A percentile compares a stretch with the other conserved stretches of the same genome.
Conservation (phyloP, 2,888 invertebrate species). For the Amorpha juglandis region DNA sequence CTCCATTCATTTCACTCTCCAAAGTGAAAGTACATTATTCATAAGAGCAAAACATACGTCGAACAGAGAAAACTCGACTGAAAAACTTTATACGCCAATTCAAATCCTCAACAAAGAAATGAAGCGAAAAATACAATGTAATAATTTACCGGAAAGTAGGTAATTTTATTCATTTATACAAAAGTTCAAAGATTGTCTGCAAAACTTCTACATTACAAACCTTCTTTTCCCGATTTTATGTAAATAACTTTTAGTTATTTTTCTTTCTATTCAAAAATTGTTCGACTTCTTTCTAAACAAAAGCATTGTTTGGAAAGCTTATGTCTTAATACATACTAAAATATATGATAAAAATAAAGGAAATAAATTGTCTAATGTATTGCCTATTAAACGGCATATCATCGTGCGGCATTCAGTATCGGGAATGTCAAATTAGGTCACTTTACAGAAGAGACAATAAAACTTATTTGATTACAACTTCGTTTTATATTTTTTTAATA, state of each 20-base stretch:
- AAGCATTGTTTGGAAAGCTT: background rate
- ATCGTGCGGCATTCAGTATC: too few relatives aligned
- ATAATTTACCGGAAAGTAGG: conserved; percentile 23
- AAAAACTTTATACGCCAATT: conserved; percentile 12
- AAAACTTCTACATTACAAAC: conserved; percentile 23
- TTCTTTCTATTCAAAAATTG: conserved; percentile 22
- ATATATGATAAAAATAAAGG: background rate
- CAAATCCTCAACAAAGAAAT: conserved; percentile 21
- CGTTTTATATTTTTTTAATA: too few relatives aligned
- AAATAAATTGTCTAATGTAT: too few relatives aligned
- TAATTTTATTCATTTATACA: conserved; percentile 25
- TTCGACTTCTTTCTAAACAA: conserved; percentile 14
- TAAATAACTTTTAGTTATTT: conserved; percentile 23
- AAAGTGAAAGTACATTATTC: conserved; percentile 2
- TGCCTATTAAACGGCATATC: too few relatives aligned
- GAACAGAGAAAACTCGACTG: conserved; percentile 6
- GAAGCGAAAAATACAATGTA: conserved; percentile 25
- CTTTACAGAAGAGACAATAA: too few relatives aligned
- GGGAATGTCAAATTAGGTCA: too few relatives aligned
- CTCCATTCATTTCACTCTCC: background rate
- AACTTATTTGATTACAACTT: too few relatives aligned
- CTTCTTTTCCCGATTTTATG: conserved; percentile 23
- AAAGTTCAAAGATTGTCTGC: conserved; percentile 24
- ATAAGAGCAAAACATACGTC: conserved; percentile 9
- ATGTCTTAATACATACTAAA: too few relatives aligned